Conservation (phyloP, 2,113 vertebrate species). For the Rhabdornis inornatus region DNA sequence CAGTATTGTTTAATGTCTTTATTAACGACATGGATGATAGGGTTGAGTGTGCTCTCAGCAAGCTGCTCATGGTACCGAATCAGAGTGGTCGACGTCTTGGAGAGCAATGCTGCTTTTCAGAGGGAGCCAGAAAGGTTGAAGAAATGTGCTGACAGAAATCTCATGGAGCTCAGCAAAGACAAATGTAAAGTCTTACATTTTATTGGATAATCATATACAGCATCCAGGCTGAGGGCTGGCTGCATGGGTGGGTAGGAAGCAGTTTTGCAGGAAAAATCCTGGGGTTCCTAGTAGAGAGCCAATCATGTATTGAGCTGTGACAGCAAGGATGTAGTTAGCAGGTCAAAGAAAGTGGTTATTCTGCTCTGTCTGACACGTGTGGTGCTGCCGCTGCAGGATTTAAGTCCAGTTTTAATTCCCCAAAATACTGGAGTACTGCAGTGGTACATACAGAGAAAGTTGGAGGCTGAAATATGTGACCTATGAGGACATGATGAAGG, state of each 20-base stretch:
- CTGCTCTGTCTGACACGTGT: fast-evolving
- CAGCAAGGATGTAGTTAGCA: background rate
- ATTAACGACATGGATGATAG: background rate
- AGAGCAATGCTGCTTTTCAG: background rate
- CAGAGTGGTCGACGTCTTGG: background rate
- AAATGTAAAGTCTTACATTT: background rate
- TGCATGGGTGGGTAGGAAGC: background rate
- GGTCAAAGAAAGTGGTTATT: background rate
- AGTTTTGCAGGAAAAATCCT: background rate
- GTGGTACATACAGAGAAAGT: background rate
- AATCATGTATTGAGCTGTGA: fast-evolving
- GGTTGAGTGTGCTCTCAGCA: background rate
- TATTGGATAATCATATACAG: background rate
- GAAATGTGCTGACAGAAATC: background rate
- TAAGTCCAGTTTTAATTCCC: background rate
- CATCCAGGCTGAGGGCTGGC: background rate
- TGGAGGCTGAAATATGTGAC: fast-evolving
- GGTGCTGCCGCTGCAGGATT: background rate
- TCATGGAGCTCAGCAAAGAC: background rate
- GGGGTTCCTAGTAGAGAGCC: background rate
- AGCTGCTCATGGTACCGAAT: background rate
- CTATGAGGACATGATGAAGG: background rate
- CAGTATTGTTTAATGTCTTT: background rate
- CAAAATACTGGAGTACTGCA: background rate
- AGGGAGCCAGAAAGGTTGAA: background rate